Base-by-base conservation (phyloP, 2,113 vertebrate species). In the Phylloscopus trochilus region DNA sequence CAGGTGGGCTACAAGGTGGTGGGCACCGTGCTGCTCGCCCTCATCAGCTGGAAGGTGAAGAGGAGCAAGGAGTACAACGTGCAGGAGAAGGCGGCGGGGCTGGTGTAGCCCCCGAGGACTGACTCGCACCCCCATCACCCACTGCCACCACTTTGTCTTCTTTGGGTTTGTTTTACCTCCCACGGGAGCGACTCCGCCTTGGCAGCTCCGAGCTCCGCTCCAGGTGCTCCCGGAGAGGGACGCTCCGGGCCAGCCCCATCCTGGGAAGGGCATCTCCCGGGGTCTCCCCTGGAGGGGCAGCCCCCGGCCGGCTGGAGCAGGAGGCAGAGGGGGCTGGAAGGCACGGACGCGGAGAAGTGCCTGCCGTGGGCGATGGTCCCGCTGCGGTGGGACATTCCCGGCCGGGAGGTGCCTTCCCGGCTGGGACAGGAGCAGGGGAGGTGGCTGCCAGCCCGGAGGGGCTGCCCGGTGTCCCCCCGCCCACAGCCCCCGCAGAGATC, bases 31-130 rank as follows among this genome's bases (percentile, higher is more conserved):
- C 96, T 99, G n/a, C 97, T 99, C 10, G 86, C 96, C 46, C 73
- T 99, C 52, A 96, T 98, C 93, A 96, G 98, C 69, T 99, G 99
- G 99, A 99, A 98, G 86, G 98, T 98, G 93, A 98, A 98, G 89
- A 98, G 97, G 73, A 99, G 97, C 79, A 98, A 98, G 85, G 98
- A 99, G 90, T 99, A 99, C 96, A 98, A 98, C 2, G 97, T 99
- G 93, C 98, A 99, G 93, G 99, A 99, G 90, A 99, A 97, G 74
- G 96, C 98, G 1, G 97, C 85, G 0, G 95, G 93, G 49, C 93
- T 98, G 93, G 97, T 98, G 93, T 98, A 98, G 96, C 77, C 69
- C 44, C 46, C 2, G 0, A 63, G 62, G 84, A 90, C 69, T 37
- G 83, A 44, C 69, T 75, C 43, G 3, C 72, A 37, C 19, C 37